Conservation (phyloP, 2,797 vertebrate species). For the Champsocephalus esox region DNA sequence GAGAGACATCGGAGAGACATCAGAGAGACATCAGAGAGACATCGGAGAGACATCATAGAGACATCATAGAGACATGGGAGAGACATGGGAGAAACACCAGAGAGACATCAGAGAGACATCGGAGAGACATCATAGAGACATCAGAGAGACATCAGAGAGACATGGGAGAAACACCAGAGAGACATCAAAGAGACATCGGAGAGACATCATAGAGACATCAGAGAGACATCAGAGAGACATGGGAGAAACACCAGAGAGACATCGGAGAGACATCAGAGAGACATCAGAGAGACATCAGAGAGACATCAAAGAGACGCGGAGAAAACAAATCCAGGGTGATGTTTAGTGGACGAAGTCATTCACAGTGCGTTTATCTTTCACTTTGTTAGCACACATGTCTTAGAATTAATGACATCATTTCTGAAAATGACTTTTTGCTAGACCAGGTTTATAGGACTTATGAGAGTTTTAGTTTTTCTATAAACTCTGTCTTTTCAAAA, state of each 20-base stretch:
- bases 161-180: not conserved
- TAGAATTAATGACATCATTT: constrained; percentile 3
- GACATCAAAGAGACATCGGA: constrained; percentile 4
- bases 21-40: not conserved
- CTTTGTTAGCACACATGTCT: not conserved
- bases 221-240: constrained; percentile 4
- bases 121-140: constrained; percentile 16
- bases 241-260: constrained; percentile 2
- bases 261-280: constrained; percentile 7
- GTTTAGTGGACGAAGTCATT: constrained; percentile 9
- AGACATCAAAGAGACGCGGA: constrained; percentile 9
- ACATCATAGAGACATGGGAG: not conserved
- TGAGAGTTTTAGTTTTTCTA: constrained; percentile 19
- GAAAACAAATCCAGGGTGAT: constrained; percentile 11
- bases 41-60: constrained; percentile 12
- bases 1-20: constrained; percentile 8
- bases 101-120: not conserved
- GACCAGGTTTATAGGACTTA: constrained; percentile 4
- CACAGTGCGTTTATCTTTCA: constrained; percentile 16
- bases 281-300: not conserved
- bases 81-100: constrained; percentile 12
- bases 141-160: not conserved
- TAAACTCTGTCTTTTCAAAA: constrained; percentile 20
- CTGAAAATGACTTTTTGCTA: constrained; percentile 5
- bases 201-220: not conserved